phyloP scores from a whole-genome alignment of 2,113 vertebrate genomes.

The Rhinogobius similis region DNA sequence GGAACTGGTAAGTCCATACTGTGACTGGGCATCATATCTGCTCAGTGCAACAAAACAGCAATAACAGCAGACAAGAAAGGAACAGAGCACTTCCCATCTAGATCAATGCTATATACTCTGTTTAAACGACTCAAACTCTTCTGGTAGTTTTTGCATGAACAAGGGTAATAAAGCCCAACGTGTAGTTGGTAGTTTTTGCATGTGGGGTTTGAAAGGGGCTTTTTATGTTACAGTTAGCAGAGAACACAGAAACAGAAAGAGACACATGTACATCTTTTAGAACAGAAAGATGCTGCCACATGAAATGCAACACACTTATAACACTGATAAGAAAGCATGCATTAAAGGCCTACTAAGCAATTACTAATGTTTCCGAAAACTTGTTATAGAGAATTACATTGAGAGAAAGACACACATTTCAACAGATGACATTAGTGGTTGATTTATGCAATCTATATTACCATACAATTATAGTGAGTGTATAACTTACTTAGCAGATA shows the following conservation, averaged over 20 bases:
- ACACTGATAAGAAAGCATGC: slow-evolving; percentile 64
- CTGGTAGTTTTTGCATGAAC: slow-evolving; percentile 78
- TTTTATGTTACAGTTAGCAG: slow-evolving; percentile 69
- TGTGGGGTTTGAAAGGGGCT: slow-evolving; percentile 72
- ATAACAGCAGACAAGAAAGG: slow-evolving; percentile 85
- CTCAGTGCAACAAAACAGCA: slow-evolving; percentile 82
- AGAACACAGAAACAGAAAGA: slow-evolving; percentile 69
- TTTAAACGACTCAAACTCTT: slow-evolving; percentile 39
- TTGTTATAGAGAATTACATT: slow-evolving; percentile 19
- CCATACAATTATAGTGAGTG: slow-evolving; percentile 9
- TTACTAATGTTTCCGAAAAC: slow-evolving; percentile 8
- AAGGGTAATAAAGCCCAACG: slow-evolving; percentile 47
- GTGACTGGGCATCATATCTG: slow-evolving; percentile 82
- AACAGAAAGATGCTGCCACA: slow-evolving; percentile 62
- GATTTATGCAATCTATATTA: slow-evolving; percentile 5
- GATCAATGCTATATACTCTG: slow-evolving; percentile 56
- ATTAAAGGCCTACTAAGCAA: slow-evolving; percentile 28
- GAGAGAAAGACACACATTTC: slow-evolving; percentile 27
- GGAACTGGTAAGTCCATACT: slow-evolving; percentile 88
- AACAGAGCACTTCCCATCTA: slow-evolving; percentile 67
- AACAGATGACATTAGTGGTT: slow-evolving; percentile 11
- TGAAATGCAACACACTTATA: slow-evolving; percentile 62
- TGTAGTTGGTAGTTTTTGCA: slow-evolving; percentile 77
- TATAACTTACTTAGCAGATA: neutral
- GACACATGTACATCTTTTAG: slow-evolving; percentile 48